Conservation (phyloP, 2,888 invertebrate species). For the Ganaspis brasiliensis region DNA sequence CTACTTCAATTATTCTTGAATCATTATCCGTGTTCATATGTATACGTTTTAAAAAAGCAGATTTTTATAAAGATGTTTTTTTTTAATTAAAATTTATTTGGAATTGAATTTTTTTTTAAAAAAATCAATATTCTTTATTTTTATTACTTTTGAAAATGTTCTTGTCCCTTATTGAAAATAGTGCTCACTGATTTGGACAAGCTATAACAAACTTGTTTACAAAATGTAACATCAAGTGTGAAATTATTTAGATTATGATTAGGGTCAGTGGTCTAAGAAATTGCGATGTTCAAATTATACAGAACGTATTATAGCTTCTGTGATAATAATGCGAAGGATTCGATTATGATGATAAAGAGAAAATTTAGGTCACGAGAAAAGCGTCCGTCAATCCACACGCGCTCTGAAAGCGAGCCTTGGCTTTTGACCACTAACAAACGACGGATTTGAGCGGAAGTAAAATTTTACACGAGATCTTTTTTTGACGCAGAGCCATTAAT, state of each 20-base stretch:
- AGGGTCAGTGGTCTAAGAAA: constrained; percentile 9
- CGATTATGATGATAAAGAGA: constrained; percentile 34
- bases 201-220: neutral
- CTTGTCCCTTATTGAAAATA: too few species aligned
- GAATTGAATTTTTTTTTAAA: too few species aligned
- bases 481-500: constrained; percentile 31
- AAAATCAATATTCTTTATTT: too few species aligned
- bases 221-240: neutral
- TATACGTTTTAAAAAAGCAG: too few species aligned
- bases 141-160: too few species aligned
- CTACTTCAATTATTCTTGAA: neutral
- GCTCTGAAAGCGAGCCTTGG: neutral
- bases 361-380: constrained; percentile 35
- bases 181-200: too few species aligned
- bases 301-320: neutral
- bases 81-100: too few species aligned
- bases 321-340: constrained; percentile 27
- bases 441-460: constrained; percentile 5
- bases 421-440: constrained; percentile 30
- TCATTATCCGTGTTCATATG: too few species aligned
- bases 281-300: neutral
- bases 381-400: constrained; percentile 31
- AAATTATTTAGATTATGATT: constrained; percentile 2
- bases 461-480: constrained; percentile 36
- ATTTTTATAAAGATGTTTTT: too few species aligned